Conservation (phyloP, 2,797 vertebrate genomes). For the Sus cebifrons region DNA sequence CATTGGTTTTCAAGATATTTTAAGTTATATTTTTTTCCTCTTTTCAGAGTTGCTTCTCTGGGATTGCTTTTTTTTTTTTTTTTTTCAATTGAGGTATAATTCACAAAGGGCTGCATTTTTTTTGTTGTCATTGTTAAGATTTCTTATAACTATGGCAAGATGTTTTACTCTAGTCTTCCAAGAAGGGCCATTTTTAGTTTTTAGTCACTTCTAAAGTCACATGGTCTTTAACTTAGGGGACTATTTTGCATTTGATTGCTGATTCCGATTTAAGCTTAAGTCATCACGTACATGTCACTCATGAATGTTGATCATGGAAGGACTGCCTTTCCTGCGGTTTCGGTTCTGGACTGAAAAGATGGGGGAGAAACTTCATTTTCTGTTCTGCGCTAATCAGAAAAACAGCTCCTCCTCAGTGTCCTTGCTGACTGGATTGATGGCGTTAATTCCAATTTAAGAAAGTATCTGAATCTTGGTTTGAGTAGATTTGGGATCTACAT, state of each 20-base stretch:
- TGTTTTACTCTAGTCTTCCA: slow-evolving; percentile 80
- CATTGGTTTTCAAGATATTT: slow-evolving; percentile 74
- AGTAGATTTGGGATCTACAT: slow-evolving; percentile 85
- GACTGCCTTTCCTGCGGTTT: slow-evolving; percentile 43
- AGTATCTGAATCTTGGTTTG: slow-evolving; percentile 84
- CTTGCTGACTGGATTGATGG: slow-evolving; percentile 82
- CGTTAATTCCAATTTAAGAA: slow-evolving; percentile 84
- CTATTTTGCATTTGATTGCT: slow-evolving; percentile 58
- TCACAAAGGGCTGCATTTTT: slow-evolving; percentile 72
- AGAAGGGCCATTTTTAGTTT: slow-evolving; percentile 70
- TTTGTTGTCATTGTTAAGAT: background rate
- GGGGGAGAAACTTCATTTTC: slow-evolving; percentile 75
- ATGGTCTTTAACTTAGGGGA: slow-evolving; percentile 63
- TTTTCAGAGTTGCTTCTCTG: slow-evolving; percentile 83
- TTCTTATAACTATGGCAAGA: slow-evolving; percentile 66
- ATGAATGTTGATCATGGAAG: slow-evolving; percentile 66
- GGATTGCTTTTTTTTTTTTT: slow-evolving; percentile 54
- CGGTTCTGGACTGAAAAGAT: slow-evolving; percentile 70
- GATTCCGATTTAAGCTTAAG: slow-evolving; percentile 62
- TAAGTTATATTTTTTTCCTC: slow-evolving; percentile 88
- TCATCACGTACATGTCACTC: slow-evolving; percentile 24
- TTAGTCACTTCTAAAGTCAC: slow-evolving; percentile 64
- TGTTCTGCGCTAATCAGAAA: slow-evolving; percentile 77
- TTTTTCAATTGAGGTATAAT: slow-evolving; percentile 62
- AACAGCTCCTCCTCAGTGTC: slow-evolving; percentile 77